A percentile compares a stretch with the other conserved stretches of the same genome.
These are phyloP conservation scores for Branchinecta lynchi DNA, from an alignment of 1,140 invertebrate species.

Conservation along the genomic window DNA sequence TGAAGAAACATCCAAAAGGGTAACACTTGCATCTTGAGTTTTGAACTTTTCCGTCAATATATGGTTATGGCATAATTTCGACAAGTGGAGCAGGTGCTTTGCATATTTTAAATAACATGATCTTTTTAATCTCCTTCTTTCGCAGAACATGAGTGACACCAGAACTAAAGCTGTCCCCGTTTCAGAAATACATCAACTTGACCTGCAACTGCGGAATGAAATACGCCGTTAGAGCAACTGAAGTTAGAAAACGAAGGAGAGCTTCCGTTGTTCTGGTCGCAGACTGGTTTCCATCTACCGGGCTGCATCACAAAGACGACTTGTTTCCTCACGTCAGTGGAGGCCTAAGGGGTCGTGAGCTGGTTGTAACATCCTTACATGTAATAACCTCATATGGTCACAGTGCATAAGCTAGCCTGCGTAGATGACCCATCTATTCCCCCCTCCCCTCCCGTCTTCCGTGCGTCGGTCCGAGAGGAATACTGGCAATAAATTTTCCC, in stretches of 20 bases:
- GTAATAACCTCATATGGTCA: conserved; percentile 18
- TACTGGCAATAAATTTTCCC: too few species aligned
- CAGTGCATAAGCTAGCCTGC: not conserved
- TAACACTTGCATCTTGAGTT: too few species aligned
- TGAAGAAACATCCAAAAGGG: too few species aligned
- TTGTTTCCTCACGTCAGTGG: conserved; percentile 61
- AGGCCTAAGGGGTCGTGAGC: conserved; percentile 52
- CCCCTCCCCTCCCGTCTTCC: too few species aligned
- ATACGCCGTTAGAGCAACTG: not conserved
- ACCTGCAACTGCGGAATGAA: not conserved
- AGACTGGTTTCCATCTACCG: conserved; percentile 50
- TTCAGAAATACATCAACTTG: not conserved
- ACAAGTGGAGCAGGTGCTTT: too few species aligned
- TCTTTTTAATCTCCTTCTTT: not conserved
- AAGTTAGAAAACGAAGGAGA: not conserved
- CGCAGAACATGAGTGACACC: too few species aligned
- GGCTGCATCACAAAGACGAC: conserved; percentile 45
- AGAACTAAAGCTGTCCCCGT: too few species aligned
- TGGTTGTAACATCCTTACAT: conserved; percentile 29
- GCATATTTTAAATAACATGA: not conserved
- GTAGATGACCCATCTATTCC: conserved; percentile 12
- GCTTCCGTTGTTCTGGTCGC: conserved; percentile 44
- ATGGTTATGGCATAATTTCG: too few species aligned
- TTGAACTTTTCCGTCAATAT: too few species aligned
- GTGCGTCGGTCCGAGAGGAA: too few species aligned